Percentiles rank a stretch among this genome's conserved stretches.
Evolutionary conservation across 2,888 invertebrate genomes (phyloP).

Genomic region (Dioctria rufipes): DNA sequence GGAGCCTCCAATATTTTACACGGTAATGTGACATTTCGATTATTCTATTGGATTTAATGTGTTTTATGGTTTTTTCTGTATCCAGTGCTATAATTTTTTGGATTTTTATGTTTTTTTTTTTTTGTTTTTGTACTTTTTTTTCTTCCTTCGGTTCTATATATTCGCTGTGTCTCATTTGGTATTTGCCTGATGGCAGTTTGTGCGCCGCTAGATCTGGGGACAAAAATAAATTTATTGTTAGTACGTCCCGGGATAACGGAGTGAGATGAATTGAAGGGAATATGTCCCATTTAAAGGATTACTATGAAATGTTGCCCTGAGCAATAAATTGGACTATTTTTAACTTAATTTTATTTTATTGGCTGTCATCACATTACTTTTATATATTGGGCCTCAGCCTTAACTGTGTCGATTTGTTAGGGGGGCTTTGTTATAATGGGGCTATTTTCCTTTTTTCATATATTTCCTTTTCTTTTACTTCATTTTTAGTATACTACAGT

Average conservation of each 20-base stretch:
- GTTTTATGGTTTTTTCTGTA: conserved; percentile 65
- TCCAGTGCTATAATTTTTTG: conserved; percentile 37
- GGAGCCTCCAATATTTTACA: conserved; percentile 69
- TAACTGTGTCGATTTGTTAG: conserved; percentile 18
- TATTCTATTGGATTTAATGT: conserved; percentile 72
- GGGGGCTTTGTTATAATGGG: neutral
- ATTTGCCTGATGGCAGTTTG: conserved; percentile 37
- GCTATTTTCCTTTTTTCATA: neutral
- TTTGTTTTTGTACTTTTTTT: conserved; percentile 1
- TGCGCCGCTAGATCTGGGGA: conserved; percentile 15
- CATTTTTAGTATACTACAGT: too few relatives aligned
- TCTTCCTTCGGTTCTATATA: neutral
- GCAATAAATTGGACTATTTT: conserved; percentile 66
- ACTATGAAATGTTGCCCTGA: conserved; percentile 61
- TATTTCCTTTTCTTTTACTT: too few relatives aligned
- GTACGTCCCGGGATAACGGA: conserved; percentile 55
- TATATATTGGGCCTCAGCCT: conserved; percentile 23
- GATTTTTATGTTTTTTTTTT: conserved; percentile 36
- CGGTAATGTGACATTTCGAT: conserved; percentile 72
- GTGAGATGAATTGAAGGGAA: conserved; percentile 60
- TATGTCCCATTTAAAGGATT: conserved; percentile 71
- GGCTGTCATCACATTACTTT: conserved; percentile 59
- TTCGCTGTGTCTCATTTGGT: conserved; percentile 49
- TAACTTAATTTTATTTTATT: conserved; percentile 71
- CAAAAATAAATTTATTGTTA: conserved; percentile 49